Evolutionary conservation across 2,113 vertebrate species (phyloP), one percentile per base, ranked within the genome.

Genomic region (Eurystomus gularis): DNA sequence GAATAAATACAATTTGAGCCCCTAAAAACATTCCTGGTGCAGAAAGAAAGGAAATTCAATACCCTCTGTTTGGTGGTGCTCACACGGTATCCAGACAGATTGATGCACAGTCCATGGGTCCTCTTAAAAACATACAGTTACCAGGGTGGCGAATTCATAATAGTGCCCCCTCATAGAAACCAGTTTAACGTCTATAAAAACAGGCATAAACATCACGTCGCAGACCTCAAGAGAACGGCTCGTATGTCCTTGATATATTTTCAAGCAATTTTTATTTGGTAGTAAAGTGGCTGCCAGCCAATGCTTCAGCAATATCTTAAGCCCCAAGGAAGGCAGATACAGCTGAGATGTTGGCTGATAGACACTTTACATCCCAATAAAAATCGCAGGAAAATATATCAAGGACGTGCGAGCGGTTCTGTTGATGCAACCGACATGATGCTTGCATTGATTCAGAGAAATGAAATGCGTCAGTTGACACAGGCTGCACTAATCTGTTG

Each of bases 211-310:
- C 92, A 85, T 94, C 89, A 81, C 66, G 4, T 91, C 94, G 40
- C 75, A 64, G 19, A 52, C 62, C 48, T 46, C 52, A 66, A 62
- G 85, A 95, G 76, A 97, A 77, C 24, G 20, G 82, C 76, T 93
- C 39, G 2, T 25, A 37, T 69, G 94, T 73, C 96, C 95, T 96
- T 97, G 95, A 97, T 96, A 80, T 75, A 95, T 94, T 96, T 77
- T 87, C 84, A 82, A 96, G 81, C 66, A 80, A 90, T 96, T 96
- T 91, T 96, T 96, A 95, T 97, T 97, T 94, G 83, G 84, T 86
- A 96, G 96, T 72, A 83, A 93, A 97, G 97, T 96, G 95, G 89
- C 94, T 86, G 96, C 87, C 83, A 95, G 94, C 87, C 89, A 93
- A 92, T 35, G 51, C 96, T 94, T 93, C 92, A 93, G 95, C 96